These are phyloP conservation scores for Diabrotica balteata DNA, from an alignment of 2,888 invertebrate species.

Conservation along the genomic window DNA sequence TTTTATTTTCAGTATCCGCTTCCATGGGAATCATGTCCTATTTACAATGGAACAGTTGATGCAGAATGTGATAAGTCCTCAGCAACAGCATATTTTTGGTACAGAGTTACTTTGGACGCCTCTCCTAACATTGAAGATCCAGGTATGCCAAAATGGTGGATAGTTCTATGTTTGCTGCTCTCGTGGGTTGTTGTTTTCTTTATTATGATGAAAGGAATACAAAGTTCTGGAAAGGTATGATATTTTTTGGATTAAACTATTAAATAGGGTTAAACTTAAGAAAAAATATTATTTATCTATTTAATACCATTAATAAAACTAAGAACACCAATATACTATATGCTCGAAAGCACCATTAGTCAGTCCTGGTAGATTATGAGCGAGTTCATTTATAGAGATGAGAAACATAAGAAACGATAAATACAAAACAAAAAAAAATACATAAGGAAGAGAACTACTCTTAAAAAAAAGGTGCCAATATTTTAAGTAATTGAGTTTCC, in stretches of 20 bases:
- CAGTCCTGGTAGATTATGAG: too few relatives aligned
- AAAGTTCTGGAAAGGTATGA: constrained; percentile 89
- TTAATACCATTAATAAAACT: too few relatives aligned
- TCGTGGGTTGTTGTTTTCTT: constrained; percentile 93
- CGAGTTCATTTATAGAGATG: too few relatives aligned
- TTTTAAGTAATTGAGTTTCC: too few relatives aligned
- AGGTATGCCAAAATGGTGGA: constrained; percentile 91
- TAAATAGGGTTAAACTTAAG: too few relatives aligned
- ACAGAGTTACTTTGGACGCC: constrained; percentile 86
- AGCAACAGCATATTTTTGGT: constrained; percentile 93
- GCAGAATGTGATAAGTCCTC: constrained; percentile 84
- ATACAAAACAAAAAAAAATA: too few relatives aligned
- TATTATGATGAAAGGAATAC: constrained; percentile 96
- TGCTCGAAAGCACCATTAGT: too few relatives aligned
- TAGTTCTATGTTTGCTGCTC: constrained; percentile 83
- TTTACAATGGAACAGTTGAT: constrained; percentile 69
- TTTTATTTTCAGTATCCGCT: constrained; percentile 70
- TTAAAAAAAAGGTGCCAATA: too few relatives aligned
- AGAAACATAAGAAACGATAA: too few relatives aligned
- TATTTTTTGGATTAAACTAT: background rate
- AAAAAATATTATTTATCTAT: too few relatives aligned
- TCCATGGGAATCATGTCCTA: constrained; percentile 86
- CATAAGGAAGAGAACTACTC: too few relatives aligned
- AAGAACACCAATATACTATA: too few relatives aligned
- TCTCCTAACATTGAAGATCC: constrained; percentile 85